Evolutionary conservation across 1,140 invertebrate species (phyloP).

Genomic region (Eciton burchellii): DNA sequence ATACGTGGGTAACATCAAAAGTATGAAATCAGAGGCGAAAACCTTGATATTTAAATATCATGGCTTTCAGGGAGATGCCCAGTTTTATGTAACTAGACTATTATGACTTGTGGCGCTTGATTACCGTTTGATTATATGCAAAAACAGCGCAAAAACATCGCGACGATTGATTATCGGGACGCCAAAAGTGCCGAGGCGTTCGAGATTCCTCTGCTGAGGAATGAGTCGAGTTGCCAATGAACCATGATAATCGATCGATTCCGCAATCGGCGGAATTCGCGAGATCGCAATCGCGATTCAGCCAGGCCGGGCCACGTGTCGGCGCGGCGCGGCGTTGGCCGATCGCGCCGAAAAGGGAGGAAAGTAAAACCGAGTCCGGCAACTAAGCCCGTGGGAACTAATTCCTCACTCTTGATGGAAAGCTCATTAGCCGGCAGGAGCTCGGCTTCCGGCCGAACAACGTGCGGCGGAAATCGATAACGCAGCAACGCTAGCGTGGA

Average conservation of each 20-base stretch:
- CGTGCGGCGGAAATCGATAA: slow-evolving; percentile 37
- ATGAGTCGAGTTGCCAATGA: neutral
- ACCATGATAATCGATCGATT: neutral
- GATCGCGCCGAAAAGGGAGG: neutral
- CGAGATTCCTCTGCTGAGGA: slow-evolving; percentile 25
- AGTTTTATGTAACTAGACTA: slow-evolving; percentile 22
- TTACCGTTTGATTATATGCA: neutral
- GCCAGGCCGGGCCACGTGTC: no score
- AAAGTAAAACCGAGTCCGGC: neutral
- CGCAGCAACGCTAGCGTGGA: neutral
- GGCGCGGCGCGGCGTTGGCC: no score
- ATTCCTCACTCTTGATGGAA: slow-evolving; percentile 37
- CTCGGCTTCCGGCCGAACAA: neutral
- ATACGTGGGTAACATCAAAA: no score
- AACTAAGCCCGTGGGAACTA: slow-evolving; percentile 8
- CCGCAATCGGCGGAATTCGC: neutral
- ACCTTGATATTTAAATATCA: neutral
- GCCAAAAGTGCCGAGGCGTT: slow-evolving; percentile 8
- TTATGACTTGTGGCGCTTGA: no score
- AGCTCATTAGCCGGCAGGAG: slow-evolving; percentile 35
- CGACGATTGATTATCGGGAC: neutral
- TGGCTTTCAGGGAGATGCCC: neutral
- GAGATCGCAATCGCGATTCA: no score
- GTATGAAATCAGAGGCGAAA: neutral
- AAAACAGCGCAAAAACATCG: no score